Evolutionary conservation across 2,113 vertebrate genomes (phyloP).

Genomic region (Corapipo altera): DNA sequence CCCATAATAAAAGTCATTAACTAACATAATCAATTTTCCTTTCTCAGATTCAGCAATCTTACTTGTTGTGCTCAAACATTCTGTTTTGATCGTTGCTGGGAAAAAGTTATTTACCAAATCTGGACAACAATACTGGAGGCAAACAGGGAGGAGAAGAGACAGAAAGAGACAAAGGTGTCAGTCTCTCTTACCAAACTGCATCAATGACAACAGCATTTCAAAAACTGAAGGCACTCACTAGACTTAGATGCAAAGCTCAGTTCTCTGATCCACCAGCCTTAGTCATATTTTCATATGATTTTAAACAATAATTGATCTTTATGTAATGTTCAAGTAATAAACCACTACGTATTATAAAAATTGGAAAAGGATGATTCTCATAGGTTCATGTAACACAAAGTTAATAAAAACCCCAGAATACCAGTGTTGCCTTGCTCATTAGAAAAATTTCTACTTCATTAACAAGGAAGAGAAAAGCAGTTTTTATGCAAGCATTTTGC

Average conservation of each 20-base stretch:
- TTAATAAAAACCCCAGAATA: not conserved
- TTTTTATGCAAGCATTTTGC: not conserved
- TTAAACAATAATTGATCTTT: not conserved
- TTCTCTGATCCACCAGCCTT: not conserved
- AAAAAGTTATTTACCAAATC: conserved; percentile 75
- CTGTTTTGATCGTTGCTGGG: conserved; percentile 54
- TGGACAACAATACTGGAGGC: conserved; percentile 82
- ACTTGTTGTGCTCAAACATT: conserved; percentile 44
- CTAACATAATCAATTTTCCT: conserved; percentile 96
- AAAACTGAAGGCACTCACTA: not conserved
- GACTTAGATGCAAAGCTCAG: not conserved
- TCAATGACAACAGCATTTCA: not conserved
- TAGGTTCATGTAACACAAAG: not conserved
- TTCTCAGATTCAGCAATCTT: conserved; percentile 75
- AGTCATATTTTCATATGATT: not conserved
- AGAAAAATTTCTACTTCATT: not conserved
- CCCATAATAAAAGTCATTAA: conserved; percentile 97
- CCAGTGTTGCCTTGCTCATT: not conserved
- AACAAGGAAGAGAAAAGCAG: not conserved
- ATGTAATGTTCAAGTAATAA: not conserved
- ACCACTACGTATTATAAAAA: not conserved
- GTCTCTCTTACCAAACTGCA: not conserved
- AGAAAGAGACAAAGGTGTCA: conserved; percentile 12
- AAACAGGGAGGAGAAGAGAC: not conserved
- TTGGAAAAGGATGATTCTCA: not conserved